Percentiles rank a stretch among this genome's conserved stretches.
Evolutionary conservation across 2,113 vertebrate genomes (phyloP).

Genomic region (Manacus vitellinus): DNA sequence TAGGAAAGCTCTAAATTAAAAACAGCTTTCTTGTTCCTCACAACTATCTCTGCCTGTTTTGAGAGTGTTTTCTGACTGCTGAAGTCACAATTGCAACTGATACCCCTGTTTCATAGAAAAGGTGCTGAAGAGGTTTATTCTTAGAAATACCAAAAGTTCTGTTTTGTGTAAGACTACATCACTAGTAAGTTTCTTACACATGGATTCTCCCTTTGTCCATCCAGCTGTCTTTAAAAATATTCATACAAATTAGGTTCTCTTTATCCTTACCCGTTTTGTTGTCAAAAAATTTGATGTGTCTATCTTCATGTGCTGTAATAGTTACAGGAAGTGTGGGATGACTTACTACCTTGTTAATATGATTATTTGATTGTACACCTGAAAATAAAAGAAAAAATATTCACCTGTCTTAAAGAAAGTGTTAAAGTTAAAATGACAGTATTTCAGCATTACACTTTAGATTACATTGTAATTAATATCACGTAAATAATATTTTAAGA

Average conservation of each 20-base stretch:
- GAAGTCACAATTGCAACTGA: neutral
- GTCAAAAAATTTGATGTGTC: constrained; percentile 98
- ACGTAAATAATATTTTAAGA: neutral
- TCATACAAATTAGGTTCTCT: neutral
- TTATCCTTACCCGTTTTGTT: constrained; percentile 93
- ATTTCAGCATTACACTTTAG: neutral
- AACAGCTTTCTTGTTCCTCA: neutral
- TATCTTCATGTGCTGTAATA: constrained; percentile 95
- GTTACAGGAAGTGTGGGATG: constrained; percentile 97
- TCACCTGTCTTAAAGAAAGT: neutral
- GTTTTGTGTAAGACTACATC: neutral
- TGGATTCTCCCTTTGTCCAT: neutral
- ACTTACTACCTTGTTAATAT: constrained; percentile 96
- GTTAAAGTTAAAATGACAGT: neutral
- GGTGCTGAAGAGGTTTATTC: neutral
- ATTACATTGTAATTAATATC: neutral
- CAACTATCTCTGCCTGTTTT: neutral
- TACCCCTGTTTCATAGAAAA: neutral
- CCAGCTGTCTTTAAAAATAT: neutral
- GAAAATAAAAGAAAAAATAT: constrained; percentile 1
- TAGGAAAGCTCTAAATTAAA: neutral
- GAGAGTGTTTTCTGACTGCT: neutral
- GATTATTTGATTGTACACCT: constrained; percentile 85
- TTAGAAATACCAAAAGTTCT: neutral
- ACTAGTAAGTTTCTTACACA: neutral